phyloP scores from a whole-genome alignment of 2,113 vertebrate genomes.

The Trachemys scripta region DNA sequence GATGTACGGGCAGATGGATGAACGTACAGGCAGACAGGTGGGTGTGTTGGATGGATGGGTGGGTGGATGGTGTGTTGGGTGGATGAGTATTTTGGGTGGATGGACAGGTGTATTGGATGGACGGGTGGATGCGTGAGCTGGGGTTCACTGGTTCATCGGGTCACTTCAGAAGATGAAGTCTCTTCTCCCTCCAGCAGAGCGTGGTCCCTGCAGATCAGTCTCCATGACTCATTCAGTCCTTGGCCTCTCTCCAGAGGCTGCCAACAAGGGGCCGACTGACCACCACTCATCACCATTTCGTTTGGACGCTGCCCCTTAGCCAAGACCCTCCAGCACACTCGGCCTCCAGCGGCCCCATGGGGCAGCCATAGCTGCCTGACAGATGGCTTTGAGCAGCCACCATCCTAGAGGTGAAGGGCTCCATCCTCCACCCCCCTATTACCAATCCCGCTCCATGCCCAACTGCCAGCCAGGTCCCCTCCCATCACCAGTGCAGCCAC shows the following conservation, averaged over 20 bases:
- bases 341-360: too few species aligned
- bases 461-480: not conserved
- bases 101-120: too few species aligned
- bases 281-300: too few species aligned
- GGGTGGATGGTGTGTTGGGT: too few species aligned
- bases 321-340: not conserved
- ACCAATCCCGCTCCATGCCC: not conserved
- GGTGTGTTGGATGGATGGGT: too few species aligned
- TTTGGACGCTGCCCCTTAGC: too few species aligned
- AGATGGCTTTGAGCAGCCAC: not conserved
- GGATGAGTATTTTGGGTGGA: too few species aligned
- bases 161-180: not conserved
- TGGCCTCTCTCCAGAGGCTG: not conserved
- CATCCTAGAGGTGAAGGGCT: not conserved
- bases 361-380: too few species aligned
- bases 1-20: too few species aligned
- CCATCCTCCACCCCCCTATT: not conserved
- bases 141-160: not conserved
- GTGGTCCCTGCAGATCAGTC: not conserved
- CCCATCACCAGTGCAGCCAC: too few species aligned
- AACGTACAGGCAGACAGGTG: too few species aligned
- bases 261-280: not conserved
- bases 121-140: not conserved
- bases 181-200: not conserved
- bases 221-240: not conserved